Percentiles rank a stretch among this genome's conserved stretches.
Conservation (phyloP, 2,113 vertebrate species). For the Microtus ochrogaster region DNA sequence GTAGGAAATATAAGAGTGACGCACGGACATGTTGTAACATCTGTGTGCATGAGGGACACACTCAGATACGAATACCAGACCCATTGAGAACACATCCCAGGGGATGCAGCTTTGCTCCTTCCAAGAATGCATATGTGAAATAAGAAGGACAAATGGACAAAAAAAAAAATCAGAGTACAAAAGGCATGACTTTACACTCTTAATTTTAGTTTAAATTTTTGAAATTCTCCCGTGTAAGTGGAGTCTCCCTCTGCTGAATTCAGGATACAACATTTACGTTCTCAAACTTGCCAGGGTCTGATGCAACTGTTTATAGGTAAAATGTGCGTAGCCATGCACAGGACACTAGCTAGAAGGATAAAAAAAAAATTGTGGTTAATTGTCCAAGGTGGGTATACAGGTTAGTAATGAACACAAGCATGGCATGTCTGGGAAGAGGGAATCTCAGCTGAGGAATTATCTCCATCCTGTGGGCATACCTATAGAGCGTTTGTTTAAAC, state of each 20-base stretch:
- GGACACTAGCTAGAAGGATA: not conserved
- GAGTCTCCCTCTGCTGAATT: not conserved
- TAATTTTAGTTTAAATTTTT: constrained; percentile 6
- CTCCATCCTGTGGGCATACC: not conserved
- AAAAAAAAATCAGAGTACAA: not conserved
- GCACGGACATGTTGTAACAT: not conserved
- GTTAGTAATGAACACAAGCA: too few relatives aligned
- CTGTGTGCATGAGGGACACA: not conserved
- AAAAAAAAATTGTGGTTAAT: not conserved
- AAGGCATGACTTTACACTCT: not conserved
- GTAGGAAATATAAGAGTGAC: not conserved
- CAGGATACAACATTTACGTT: not conserved
- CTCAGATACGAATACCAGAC: not conserved
- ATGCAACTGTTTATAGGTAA: not conserved
- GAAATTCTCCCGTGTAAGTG: not conserved
- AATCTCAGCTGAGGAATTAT: not conserved
- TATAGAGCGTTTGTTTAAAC: not conserved
- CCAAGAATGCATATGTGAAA: constrained; percentile 34
- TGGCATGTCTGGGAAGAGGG: not conserved
- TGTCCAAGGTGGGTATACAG: not conserved
- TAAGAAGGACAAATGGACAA: not conserved
- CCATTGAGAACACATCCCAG: not conserved
- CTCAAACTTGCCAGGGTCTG: not conserved
- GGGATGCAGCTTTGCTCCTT: not conserved
- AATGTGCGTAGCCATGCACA: not conserved